These are phyloP conservation scores for Arizona elegans DNA, from an alignment of 2,113 vertebrate species.

Conservation along the genomic window DNA sequence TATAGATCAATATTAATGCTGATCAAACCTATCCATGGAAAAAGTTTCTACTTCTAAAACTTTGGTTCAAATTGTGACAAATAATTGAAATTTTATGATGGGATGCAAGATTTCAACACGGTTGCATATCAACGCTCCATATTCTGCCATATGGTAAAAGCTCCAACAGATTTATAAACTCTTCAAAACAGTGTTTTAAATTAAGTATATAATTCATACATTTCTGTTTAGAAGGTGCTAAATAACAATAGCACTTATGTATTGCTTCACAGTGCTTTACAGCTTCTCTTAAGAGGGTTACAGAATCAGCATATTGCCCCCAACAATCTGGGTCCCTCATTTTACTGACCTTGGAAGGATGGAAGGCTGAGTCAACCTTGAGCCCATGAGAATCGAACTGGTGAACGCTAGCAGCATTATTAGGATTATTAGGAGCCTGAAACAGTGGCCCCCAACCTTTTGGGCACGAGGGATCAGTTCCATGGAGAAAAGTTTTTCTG, in stretches of 20 bases:
- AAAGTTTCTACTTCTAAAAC: neutral
- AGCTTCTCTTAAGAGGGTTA: too few relatives aligned
- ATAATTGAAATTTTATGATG: neutral
- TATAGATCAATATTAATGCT: neutral
- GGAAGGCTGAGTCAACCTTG: too few relatives aligned
- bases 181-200: neutral
- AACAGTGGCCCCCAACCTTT: too few relatives aligned
- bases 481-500: too few relatives aligned
- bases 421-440: too few relatives aligned
- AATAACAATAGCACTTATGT: neutral
- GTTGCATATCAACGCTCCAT: neutral
- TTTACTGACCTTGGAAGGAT: too few relatives aligned
- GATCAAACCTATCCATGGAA: neutral
- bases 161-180: neutral
- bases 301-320: too few relatives aligned
- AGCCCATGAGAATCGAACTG: too few relatives aligned
- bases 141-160: neutral
- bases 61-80: neutral
- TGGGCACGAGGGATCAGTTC: too few relatives aligned
- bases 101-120: neutral
- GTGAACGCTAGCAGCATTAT: too few relatives aligned
- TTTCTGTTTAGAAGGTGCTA: neutral
- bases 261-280: too few relatives aligned
- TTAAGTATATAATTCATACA: neutral
- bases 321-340: too few relatives aligned